Conservation (phyloP, 2,113 vertebrate species). For the Callithrix jacchus region DNA sequence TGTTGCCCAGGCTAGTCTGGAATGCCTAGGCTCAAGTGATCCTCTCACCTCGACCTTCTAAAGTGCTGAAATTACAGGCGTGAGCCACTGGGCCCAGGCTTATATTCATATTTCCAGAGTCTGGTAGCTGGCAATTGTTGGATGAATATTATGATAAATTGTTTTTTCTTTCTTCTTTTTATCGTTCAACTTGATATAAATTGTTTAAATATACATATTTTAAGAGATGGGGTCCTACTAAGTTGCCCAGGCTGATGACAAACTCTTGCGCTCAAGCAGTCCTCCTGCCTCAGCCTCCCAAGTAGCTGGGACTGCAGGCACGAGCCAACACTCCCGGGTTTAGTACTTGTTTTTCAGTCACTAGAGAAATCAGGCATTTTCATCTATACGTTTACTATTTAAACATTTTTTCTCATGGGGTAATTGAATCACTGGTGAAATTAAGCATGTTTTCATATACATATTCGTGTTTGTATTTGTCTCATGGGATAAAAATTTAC, state of each 20-base stretch:
- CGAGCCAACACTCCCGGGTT: not conserved
- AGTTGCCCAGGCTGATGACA: not conserved
- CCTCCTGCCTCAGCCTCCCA: not conserved
- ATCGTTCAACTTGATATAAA: not conserved
- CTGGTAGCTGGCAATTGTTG: not conserved
- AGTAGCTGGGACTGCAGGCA: not conserved
- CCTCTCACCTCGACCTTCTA: no score
- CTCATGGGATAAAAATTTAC: not conserved
- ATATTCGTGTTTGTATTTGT: conserved; percentile 42
- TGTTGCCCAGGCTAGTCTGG: no score
- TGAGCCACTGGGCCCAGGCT: not conserved
- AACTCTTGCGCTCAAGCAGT: not conserved
- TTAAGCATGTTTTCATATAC: conserved; percentile 32
- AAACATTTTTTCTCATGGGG: not conserved
- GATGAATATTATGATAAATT: not conserved
- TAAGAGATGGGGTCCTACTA: not conserved
- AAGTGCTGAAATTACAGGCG: no score
- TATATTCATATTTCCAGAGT: not conserved
- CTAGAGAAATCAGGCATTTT: not conserved
- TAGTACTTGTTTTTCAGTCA: not conserved
- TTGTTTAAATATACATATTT: not conserved
- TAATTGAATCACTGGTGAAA: conserved; percentile 29
- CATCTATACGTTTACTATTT: not conserved
- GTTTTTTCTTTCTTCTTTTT: not conserved
- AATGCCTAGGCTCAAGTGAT: no score